These are phyloP conservation scores for Myripristis murdjan DNA, from an alignment of 2,797 vertebrate species.

Conservation along the genomic window DNA sequence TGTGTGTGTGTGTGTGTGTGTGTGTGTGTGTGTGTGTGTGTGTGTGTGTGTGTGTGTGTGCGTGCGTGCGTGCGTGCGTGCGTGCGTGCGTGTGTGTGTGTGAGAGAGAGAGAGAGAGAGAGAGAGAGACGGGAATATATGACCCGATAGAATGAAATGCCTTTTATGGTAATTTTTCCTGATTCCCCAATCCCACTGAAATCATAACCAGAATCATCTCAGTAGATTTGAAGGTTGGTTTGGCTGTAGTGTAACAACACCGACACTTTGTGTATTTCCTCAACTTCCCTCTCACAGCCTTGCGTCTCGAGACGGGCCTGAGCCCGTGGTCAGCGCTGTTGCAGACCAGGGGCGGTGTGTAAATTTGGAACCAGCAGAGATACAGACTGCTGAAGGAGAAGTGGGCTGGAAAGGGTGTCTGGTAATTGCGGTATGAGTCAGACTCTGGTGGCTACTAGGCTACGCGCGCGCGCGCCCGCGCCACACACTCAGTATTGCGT, in stretches of 20 bases:
- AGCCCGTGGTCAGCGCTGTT: slow-evolving; percentile 21
- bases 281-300: too few relatives aligned
- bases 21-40: background rate
- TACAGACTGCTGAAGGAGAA: slow-evolving; percentile 42
- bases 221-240: background rate
- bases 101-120: too few relatives aligned
- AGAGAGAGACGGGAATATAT: slow-evolving; percentile 16
- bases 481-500: slow-evolving; percentile 42
- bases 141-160: background rate
- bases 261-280: background rate
- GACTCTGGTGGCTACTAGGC: slow-evolving; percentile 55
- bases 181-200: background rate
- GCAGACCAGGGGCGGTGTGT: slow-evolving; percentile 45
- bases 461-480: slow-evolving; percentile 37
- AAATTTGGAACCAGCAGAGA: slow-evolving; percentile 58
- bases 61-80: background rate
- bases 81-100: background rate
- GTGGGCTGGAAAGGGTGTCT: slow-evolving; percentile 55
- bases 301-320: background rate
- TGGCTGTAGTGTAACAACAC: background rate
- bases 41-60: background rate
- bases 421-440: slow-evolving; percentile 75
- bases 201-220: background rate
- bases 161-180: too few relatives aligned
- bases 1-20: too few relatives aligned